These are phyloP conservation scores for Oasisia sp. DNA, from an alignment of 2,888 invertebrate genomes.

Conservation along the genomic window DNA sequence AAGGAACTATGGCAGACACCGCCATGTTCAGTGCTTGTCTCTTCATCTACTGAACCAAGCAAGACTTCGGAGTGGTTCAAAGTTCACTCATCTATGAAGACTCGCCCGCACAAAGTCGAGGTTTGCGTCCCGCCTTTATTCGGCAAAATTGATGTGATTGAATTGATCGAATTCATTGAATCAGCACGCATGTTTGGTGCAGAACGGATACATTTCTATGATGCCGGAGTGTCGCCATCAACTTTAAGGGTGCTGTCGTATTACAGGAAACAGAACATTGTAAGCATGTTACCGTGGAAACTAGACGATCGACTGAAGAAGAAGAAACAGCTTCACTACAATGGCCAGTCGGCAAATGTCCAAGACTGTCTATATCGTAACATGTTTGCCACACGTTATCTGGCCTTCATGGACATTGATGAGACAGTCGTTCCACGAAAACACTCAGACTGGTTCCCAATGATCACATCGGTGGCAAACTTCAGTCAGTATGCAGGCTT, in stretches of 20 bases:
- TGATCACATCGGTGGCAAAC: conserved; percentile 30
- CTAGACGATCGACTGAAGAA: conserved; percentile 43
- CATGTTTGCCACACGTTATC: conserved; percentile 53
- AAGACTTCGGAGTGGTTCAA: background rate
- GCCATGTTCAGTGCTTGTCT: conserved; percentile 18
- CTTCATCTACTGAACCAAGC: background rate
- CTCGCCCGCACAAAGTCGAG: conserved; percentile 42
- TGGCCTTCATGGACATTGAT: conserved; percentile 61
- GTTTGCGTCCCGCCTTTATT: conserved; percentile 62
- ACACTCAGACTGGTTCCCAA: background rate
- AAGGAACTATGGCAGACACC: conserved; percentile 17
- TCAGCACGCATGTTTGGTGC: conserved; percentile 55
- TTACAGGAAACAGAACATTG: conserved; percentile 47
- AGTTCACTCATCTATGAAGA: background rate
- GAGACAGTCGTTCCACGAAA: conserved; percentile 59
- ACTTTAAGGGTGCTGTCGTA: conserved; percentile 49
- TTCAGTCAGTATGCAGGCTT: conserved; percentile 45
- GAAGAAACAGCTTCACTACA: conserved; percentile 42
- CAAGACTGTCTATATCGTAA: conserved; percentile 62
- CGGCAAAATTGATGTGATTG: conserved; percentile 53
- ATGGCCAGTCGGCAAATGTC: conserved; percentile 59
- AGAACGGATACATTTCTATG: conserved; percentile 56
- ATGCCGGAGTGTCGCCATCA: conserved; percentile 46
- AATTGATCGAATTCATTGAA: conserved; percentile 61
- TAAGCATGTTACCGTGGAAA: conserved; percentile 53